Evolutionary conservation across 2,797 vertebrate species (phyloP), one percentile per base, ranked within the genome.

Genomic region (Typhlichthys eigenmanni): DNA sequence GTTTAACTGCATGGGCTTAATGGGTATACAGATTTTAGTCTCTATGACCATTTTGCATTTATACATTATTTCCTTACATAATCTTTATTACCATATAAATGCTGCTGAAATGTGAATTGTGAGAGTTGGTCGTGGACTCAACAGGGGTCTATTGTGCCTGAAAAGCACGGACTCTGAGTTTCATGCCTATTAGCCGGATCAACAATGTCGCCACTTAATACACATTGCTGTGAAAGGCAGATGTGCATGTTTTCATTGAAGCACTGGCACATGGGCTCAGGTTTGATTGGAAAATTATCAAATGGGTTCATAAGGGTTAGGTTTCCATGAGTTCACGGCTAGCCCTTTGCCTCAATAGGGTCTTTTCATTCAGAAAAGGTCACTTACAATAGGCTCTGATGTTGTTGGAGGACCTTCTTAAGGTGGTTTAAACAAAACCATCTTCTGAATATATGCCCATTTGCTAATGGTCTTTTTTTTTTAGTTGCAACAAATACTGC

Each of bases 61-160:
- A 48, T 13, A 48, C 12, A 48, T 13, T 13, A 13, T 9, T 43
- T 43, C 7, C 2, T 38, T 38, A 9, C 38, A 13, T 38, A 57
- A 43, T 64, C 54, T 17, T 55, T 19, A 63, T 55, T 63, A 63
- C 52, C 61, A 63, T 63, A 47, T 55, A 55, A 63, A 47, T 63
- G 61, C 19, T 17, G 19, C 24, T 47, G 51, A 55, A 38, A 14
- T 43, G 45, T 19, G 17, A 52, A 3, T 29, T 6, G 2, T 34
- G 14, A 13, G 5, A 19, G 17, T 13, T 5, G 13, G 13, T 54
- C 52, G 5, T 62, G 14, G 24, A 38, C 45, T 45, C 62, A 45
- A 13, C 12, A n/a, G 54, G 24, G 47, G 34, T 38, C 29, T 2
- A 17, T 47, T 19, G 17, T 4, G 38, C 17, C 51, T 49, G 14